Conservation (phyloP, 2,888 invertebrate species). For the Erebia aethiops region DNA sequence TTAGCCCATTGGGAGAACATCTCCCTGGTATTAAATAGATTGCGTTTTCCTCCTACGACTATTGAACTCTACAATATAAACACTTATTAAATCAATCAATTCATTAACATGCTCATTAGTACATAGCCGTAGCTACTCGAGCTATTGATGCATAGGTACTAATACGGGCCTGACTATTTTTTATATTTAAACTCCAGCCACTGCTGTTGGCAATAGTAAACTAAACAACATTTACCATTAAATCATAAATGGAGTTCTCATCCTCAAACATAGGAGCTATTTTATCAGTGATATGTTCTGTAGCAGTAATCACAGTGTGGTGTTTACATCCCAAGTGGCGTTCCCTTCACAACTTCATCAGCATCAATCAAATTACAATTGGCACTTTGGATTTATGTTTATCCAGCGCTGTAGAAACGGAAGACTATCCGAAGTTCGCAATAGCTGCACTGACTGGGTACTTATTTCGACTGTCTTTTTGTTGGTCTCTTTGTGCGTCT, state of each 20-base stretch:
- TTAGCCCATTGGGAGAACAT: no score
- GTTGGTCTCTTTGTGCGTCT: constrained; percentile 41
- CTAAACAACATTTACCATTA: no score
- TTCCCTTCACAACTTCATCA: constrained; percentile 40
- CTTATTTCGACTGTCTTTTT: constrained; percentile 26
- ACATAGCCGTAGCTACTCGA: no score
- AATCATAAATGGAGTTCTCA: not conserved
- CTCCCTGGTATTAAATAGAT: no score
- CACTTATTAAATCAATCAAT: no score
- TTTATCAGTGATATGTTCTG: constrained; percentile 34
- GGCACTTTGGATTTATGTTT: constrained; percentile 37
- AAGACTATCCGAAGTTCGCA: not conserved
- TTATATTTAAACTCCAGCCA: no score
- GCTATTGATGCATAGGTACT: no score
- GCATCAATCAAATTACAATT: constrained; percentile 37
- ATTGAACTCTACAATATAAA: no score
- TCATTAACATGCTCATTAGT: no score
- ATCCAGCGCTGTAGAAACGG: not conserved
- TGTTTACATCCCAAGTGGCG: constrained; percentile 40
- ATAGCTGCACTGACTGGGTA: constrained; percentile 27
- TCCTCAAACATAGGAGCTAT: constrained; percentile 7
- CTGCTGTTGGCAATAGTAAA: no score
- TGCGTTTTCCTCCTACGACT: no score
- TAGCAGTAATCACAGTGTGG: constrained; percentile 37
- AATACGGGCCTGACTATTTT: no score